Base-by-base conservation (phyloP, 1,140 invertebrate genomes). In the Drosophila kanapiae region DNA sequence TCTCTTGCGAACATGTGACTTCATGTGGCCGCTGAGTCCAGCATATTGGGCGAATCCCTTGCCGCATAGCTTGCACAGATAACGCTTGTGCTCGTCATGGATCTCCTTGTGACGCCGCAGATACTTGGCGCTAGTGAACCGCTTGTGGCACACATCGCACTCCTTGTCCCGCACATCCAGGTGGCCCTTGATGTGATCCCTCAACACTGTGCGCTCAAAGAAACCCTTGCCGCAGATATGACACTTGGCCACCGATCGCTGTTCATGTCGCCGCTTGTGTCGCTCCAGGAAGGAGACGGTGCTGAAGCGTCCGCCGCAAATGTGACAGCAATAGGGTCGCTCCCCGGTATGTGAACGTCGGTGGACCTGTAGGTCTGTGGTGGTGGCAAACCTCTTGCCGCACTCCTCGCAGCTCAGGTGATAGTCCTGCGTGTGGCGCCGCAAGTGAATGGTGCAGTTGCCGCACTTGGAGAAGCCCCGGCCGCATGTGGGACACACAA, bases 61-160 rank as follows among this genome's bases (percentile, higher is more conserved):
- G 40, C 49, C 49, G 18, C 82, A 86, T 10, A 72, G 90, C 83
- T 85, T 86, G 75, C 84, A 87, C 37, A 61, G 40, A 29, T 86
- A 81, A 1, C 68, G 76, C 27, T 84, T 81, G 38, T 76, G 40
- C 10, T 47, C 23, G 3, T 63, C 51, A 33, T 86, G 83, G 14
- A 86, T 74, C 48, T 82, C 67, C 51, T 79, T 86, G 53, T 87
- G 83, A n/a, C 81, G 79, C 2, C 61, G 48, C 29, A 86, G 43
- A 40, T 82, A 71, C 48, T 75, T 79, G 35, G 70, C 53, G 18
- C 75, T 81, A 13, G 78, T 86, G 27, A 85, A 86, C 2, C 49
- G 59, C 54, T 86, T 86, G 16, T 72, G 45, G 38, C 83, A 86
- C 23, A 86, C 54, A 62, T 85, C 76, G 23, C 83, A 86, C 23